Base-by-base conservation (phyloP, 2,888 invertebrate species). In the Stenichneumon culpator region DNA sequence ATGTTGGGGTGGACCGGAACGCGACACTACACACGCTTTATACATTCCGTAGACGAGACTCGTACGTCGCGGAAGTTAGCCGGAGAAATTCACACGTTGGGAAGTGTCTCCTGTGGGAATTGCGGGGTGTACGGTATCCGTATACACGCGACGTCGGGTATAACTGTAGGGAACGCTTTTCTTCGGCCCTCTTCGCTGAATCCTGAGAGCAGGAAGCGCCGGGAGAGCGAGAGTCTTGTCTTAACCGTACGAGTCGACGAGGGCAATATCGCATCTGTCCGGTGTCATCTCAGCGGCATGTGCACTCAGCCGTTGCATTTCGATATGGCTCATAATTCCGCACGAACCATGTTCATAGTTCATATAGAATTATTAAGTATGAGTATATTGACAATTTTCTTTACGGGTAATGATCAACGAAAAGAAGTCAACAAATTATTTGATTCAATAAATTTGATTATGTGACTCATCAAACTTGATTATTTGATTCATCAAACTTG, bases 181-280 rank as follows among this genome's bases (percentile, higher is more conserved):
- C 78, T 78, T 47, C 25, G 47, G 54, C 68, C 54, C 39, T 72
- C 72, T 39, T 52, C 32, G 73, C 25, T 69, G 75, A 79, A 79
- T 77, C 75, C 67, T 78, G 78, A 80, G 80, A 82, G 82, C 90
- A 90, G 91, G 90, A 93, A 92, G 91, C 91, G 91, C 91, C 91
- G 89, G 86, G 88, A 82, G 65, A 78, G 22, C 69, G 65, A 78
- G 32, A 54, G 67, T 74, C 50, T 60, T 28, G 60, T 70, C 74
- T 44, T 65, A 57, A 52, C 57, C 73, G 72, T 50, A 80, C 74
- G 73, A 79, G 60, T 82, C 84, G 75, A 83, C 77, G 67, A 73
- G 83, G 89, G 89, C 91, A 93, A 93, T 93, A 92, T 93, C 91
- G 89, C 92, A 92, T 93, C 93, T 93, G 93, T 93, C 93, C 90